A percentile compares a stretch with the other conserved stretches of the same genome.
Evolutionary conservation across 2,113 vertebrate genomes (phyloP).

Genomic region (Peromyscus californicus): DNA sequence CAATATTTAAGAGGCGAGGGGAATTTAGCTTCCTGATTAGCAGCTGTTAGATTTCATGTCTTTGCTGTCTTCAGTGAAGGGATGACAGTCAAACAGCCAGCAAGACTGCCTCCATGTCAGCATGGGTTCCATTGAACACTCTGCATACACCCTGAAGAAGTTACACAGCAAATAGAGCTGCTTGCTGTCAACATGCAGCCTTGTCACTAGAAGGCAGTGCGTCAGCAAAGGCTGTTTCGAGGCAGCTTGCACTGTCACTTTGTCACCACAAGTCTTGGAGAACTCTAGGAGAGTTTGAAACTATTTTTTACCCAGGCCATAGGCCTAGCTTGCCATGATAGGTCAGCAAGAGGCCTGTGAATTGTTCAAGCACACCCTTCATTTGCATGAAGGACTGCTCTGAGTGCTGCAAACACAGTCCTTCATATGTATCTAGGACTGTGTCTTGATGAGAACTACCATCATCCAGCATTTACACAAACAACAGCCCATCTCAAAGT

Average conservation of each 20-base stretch:
- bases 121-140: not conserved
- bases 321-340: not conserved
- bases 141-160: not conserved
- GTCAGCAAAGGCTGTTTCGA: not conserved
- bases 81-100: not conserved
- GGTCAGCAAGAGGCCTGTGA: not conserved
- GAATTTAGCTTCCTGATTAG: too few species aligned
- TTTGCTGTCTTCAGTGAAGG: not conserved
- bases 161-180: not conserved
- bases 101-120: not conserved
- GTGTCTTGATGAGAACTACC: not conserved
- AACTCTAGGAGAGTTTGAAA: not conserved
- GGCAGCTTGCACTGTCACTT: not conserved
- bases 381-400: not conserved
- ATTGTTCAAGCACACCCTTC: not conserved
- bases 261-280: too few species aligned
- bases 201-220: not conserved
- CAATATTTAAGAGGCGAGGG: too few species aligned
- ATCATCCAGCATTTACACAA: not conserved
- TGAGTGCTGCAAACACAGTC: too few species aligned
- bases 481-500: not conserved
- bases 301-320: not conserved
- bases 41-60: not conserved
- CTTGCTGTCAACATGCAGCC: not conserved
- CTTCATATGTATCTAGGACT: not conserved